Evolutionary conservation across 1,140 invertebrate genomes (phyloP).

Genomic region (Thaumatotibia leucotreta): DNA sequence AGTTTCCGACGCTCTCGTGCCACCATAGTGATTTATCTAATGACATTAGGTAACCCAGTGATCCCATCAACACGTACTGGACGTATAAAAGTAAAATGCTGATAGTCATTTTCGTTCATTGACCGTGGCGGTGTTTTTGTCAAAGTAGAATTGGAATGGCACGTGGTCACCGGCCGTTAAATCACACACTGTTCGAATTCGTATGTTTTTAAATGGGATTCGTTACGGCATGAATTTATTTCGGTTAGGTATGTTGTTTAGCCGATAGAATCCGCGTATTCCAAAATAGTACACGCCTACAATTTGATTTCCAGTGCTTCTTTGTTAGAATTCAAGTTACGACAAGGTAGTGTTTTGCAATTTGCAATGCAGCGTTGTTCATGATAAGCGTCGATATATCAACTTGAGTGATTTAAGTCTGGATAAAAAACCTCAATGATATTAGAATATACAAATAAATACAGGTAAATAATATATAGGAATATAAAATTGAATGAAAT

Average conservation of each 20-base stretch:
- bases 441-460: no score
- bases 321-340: no score
- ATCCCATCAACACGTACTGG: slow-evolving; percentile 18
- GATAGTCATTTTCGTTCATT: slow-evolving; percentile 54
- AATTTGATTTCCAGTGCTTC: no score
- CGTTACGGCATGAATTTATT: background rate
- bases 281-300: no score
- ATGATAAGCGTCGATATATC: no score
- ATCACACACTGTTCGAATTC: slow-evolving; percentile 18
- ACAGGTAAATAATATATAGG: no score
- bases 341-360: no score
- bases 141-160: slow-evolving; percentile 23
- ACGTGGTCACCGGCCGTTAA: slow-evolving; percentile 33
- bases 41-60: slow-evolving; percentile 20
- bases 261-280: background rate
- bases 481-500: no score
- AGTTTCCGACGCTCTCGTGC: background rate
- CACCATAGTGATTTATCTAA: slow-evolving; percentile 25
- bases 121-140: slow-evolving; percentile 51
- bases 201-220: slow-evolving; percentile 1
- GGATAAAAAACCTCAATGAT: no score
- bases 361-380: no score
- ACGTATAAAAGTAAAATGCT: slow-evolving; percentile 19
- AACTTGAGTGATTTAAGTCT: no score
- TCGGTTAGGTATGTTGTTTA: background rate